phyloP scores from a whole-genome alignment of 2,888 invertebrate species.

The Drosophila vallismaia region DNA sequence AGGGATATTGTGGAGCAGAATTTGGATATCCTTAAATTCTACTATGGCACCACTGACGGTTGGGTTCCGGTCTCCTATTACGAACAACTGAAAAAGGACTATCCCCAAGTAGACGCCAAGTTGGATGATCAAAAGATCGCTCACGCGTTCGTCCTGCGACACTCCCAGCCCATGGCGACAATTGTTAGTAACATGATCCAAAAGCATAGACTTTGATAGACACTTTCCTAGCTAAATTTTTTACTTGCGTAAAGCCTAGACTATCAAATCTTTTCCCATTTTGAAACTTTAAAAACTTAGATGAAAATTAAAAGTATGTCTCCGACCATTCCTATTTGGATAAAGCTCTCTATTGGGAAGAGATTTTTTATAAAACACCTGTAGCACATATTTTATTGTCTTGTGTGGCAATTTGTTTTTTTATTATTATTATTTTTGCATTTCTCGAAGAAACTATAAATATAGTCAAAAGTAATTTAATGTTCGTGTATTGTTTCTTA shows the following conservation, averaged over 20 bases:
- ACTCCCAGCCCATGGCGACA: constrained; percentile 86
- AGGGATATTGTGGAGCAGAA: constrained; percentile 86
- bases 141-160: constrained; percentile 92
- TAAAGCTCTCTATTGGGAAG: not conserved
- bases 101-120: constrained; percentile 87
- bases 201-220: constrained; percentile 51
- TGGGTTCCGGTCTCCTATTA: constrained; percentile 93
- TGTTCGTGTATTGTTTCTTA: not conserved
- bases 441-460: constrained; percentile 36
- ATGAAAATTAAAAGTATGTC: too few relatives aligned
- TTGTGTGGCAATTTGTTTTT: constrained; percentile 21
- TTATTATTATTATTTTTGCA: constrained; percentile 26
- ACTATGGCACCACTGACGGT: constrained; percentile 91
- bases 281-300: not conserved
- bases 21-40: constrained; percentile 88
- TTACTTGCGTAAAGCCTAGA: constrained; percentile 3
- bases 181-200: constrained; percentile 82
- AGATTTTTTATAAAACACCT: not conserved
- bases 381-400: constrained; percentile 17
- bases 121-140: constrained; percentile 86
- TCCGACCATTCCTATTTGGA: not conserved
- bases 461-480: constrained; percentile 35
- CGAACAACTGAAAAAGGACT: constrained; percentile 86
- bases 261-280: constrained; percentile 2
- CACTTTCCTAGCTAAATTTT: constrained; percentile 3